phyloP scores from a whole-genome alignment of 1,140 invertebrate species.

The Listronotus oregonensis region DNA sequence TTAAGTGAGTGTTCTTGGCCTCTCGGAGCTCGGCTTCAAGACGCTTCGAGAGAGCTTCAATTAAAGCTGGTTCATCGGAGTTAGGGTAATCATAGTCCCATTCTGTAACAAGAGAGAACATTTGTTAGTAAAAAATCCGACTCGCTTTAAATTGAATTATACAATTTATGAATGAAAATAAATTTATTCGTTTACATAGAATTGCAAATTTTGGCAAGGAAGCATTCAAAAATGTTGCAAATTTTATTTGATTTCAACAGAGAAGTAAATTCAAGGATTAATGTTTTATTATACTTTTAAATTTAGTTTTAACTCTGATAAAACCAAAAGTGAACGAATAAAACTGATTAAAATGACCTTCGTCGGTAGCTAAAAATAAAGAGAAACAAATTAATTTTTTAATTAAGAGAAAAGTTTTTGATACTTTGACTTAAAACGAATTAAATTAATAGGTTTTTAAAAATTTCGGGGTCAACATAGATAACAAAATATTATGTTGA shows the following conservation, averaged over 20 bases:
- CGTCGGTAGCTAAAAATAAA: slow-evolving; percentile 54
- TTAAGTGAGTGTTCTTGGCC: slow-evolving; percentile 76
- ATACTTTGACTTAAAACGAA: no score
- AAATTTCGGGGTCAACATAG: no score
- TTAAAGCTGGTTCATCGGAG: slow-evolving; percentile 47
- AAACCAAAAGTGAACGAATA: slow-evolving; percentile 59
- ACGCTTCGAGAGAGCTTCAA: slow-evolving; percentile 66
- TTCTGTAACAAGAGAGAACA: slow-evolving; percentile 35
- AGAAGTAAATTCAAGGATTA: no score
- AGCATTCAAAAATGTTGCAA: background rate
- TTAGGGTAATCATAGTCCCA: slow-evolving; percentile 38
- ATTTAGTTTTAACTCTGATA: background rate
- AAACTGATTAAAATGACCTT: slow-evolving; percentile 65
- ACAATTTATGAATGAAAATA: no score
- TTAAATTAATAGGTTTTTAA: no score
- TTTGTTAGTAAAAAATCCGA: background rate
- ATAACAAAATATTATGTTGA: no score
- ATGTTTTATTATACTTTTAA: no score
- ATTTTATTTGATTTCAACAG: no score
- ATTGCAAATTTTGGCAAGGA: background rate
- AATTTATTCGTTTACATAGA: no score
- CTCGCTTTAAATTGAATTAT: no score
- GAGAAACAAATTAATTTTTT: no score
- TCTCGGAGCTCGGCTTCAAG: slow-evolving; percentile 75
- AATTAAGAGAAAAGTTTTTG: background rate